Percentiles rank a stretch among this genome's conserved stretches.
These are phyloP conservation scores for Perca flavescens DNA, from an alignment of 2,113 vertebrate genomes.

Conservation along the genomic window DNA sequence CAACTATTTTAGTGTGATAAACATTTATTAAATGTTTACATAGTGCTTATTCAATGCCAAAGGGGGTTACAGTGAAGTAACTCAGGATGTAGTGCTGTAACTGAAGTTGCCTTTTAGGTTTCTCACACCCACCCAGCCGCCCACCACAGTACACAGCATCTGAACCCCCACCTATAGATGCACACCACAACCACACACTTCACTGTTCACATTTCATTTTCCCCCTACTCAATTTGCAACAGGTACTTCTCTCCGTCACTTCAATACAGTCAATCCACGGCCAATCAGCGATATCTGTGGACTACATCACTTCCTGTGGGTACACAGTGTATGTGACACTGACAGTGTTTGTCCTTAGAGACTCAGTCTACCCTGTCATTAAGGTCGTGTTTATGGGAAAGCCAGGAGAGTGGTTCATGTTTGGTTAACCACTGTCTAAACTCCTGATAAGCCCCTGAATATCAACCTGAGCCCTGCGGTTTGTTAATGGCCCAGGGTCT, in stretches of 20 bases:
- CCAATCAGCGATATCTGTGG: neutral
- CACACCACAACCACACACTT: slow-evolving; percentile 14
- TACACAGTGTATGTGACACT: slow-evolving; percentile 9
- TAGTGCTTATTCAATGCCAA: neutral
- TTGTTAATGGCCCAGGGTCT: slow-evolving; percentile 50
- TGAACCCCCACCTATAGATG: neutral
- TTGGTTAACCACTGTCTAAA: slow-evolving; percentile 72
- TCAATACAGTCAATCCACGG: neutral
- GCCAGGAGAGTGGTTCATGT: slow-evolving; percentile 46
- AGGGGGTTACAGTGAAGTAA: neutral
- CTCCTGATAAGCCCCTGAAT: slow-evolving; percentile 54
- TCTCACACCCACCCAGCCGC: neutral
- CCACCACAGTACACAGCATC: slow-evolving; percentile 8
- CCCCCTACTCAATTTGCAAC: neutral
- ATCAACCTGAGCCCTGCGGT: slow-evolving; percentile 48
- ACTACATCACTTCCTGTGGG: slow-evolving; percentile 21
- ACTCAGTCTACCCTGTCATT: slow-evolving; percentile 44
- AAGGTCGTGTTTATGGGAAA: slow-evolving; percentile 44
- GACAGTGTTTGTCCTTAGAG: slow-evolving; percentile 44
- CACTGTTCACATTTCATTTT: slow-evolving; percentile 2
- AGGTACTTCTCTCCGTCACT: neutral
- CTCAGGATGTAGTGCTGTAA: neutral
- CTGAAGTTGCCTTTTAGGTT: neutral
- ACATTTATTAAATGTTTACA: neutral
- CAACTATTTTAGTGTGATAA: neutral